phyloP scores from a whole-genome alignment of 2,888 invertebrate genomes.

The Leucophora obtusa region DNA sequence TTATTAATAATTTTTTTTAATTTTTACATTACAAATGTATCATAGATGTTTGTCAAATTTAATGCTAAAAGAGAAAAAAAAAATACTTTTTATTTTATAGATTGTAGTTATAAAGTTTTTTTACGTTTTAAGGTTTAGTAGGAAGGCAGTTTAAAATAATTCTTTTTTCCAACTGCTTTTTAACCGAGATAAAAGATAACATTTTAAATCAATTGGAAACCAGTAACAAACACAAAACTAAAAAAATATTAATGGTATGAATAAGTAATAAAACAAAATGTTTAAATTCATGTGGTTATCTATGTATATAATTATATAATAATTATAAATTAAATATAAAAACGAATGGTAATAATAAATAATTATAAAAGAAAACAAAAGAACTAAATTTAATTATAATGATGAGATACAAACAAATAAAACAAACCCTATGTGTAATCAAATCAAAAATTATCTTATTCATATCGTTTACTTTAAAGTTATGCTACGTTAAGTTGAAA shows the following conservation, averaged over 20 bases:
- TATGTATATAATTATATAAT: slow-evolving; percentile 77
- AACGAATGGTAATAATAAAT: slow-evolving; percentile 41
- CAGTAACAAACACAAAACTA: slow-evolving; percentile 8
- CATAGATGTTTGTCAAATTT: slow-evolving; percentile 18
- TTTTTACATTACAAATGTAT: slow-evolving; percentile 28
- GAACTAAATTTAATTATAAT: slow-evolving; percentile 46
- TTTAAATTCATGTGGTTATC: slow-evolving; percentile 75
- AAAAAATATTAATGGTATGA: slow-evolving; percentile 26
- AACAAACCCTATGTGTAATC: slow-evolving; percentile 76
- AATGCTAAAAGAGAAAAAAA: not conserved
- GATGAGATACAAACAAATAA: slow-evolving; percentile 52
- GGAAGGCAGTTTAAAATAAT: slow-evolving; percentile 7
- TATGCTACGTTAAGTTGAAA: too few relatives aligned
- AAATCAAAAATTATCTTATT: slow-evolving; percentile 62
- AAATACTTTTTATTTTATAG: slow-evolving; percentile 5
- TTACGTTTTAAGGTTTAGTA: slow-evolving; percentile 16
- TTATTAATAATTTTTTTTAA: not conserved
- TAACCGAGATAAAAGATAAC: slow-evolving; percentile 2
- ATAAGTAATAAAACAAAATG: slow-evolving; percentile 39
- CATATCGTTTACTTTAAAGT: not conserved
- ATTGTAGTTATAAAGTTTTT: slow-evolving; percentile 7
- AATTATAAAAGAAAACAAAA: slow-evolving; percentile 35
- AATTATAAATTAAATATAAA: slow-evolving; percentile 72
- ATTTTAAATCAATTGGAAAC: slow-evolving; percentile 10
- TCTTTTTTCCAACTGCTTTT: slow-evolving; percentile 5